Percentiles rank a stretch among this genome's conserved stretches.
Conservation (phyloP, 2,113 vertebrate species). For the Steatornis caripensis region DNA sequence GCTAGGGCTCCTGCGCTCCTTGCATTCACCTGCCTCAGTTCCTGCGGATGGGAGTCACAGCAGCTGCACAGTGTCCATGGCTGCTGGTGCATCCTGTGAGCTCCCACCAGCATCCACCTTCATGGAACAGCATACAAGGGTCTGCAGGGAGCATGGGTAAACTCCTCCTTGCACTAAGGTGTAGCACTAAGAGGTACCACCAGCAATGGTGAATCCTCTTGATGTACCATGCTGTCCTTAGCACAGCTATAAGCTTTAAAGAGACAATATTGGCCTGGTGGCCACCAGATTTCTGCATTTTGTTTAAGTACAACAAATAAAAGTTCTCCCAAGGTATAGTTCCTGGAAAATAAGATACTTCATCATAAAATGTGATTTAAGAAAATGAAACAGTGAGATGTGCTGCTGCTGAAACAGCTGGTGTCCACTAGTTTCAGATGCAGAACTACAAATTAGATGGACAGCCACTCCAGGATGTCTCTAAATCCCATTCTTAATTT, state of each 20-base stretch:
- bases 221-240: neutral
- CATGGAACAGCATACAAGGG: slow-evolving; percentile 68
- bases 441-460: neutral
- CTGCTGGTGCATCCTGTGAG: slow-evolving; percentile 68
- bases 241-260: neutral
- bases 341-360: neutral
- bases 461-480: neutral
- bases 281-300: neutral
- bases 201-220: neutral
- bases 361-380: neutral
- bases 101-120: slow-evolving; percentile 76
- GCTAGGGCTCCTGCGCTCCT: neutral
- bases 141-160: slow-evolving; percentile 65
- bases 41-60: slow-evolving; percentile 72
- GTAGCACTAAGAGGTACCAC: neutral
- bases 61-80: slow-evolving; percentile 65
- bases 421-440: neutral
- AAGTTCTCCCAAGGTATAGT: neutral
- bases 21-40: slow-evolving; percentile 17
- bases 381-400: neutral
- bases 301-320: neutral
- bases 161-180: slow-evolving; percentile 71
- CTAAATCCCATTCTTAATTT: neutral
- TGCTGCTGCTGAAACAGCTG: neutral
- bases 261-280: neutral